Conservation (phyloP, 2,888 invertebrate genomes). For the Abrostola tripartita region DNA sequence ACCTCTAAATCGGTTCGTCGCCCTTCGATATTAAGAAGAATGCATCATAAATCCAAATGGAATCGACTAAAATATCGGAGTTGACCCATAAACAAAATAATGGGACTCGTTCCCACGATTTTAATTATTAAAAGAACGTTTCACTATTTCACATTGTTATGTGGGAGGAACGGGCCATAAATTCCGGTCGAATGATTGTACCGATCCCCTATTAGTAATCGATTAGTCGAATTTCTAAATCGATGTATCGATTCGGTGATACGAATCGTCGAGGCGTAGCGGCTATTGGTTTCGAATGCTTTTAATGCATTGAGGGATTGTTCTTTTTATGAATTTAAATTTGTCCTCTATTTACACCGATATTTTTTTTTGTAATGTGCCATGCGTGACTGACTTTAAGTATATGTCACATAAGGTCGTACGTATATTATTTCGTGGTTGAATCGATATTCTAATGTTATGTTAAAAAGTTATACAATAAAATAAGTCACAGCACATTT, state of each 20-base stretch:
- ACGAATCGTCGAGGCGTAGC: constrained; percentile 44
- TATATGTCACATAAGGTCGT: not conserved
- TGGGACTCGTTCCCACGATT: constrained; percentile 66
- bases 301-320: constrained; percentile 19
- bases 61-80: constrained; percentile 38
- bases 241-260: constrained; percentile 58
- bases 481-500: no score
- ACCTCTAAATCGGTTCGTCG: constrained; percentile 42
- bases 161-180: constrained; percentile 68
- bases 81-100: constrained; percentile 58
- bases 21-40: constrained; percentile 34
- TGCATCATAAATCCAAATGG: constrained; percentile 43
- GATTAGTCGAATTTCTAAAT: constrained; percentile 61
- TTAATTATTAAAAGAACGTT: constrained; percentile 61
- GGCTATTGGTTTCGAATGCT: constrained; percentile 25
- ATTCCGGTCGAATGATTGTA: constrained; percentile 69
- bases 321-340: constrained; percentile 36
- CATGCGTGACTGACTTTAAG: not conserved
- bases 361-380: not conserved
- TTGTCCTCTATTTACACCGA: not conserved
- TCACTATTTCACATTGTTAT: constrained; percentile 62
- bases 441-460: no score
- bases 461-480: no score
- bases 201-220: constrained; percentile 57
- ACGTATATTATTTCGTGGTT: not conserved